Evolutionary conservation across 1,140 invertebrate genomes (phyloP), one percentile per base, ranked within the genome.

Genomic region (Polyergus mexicanus): DNA sequence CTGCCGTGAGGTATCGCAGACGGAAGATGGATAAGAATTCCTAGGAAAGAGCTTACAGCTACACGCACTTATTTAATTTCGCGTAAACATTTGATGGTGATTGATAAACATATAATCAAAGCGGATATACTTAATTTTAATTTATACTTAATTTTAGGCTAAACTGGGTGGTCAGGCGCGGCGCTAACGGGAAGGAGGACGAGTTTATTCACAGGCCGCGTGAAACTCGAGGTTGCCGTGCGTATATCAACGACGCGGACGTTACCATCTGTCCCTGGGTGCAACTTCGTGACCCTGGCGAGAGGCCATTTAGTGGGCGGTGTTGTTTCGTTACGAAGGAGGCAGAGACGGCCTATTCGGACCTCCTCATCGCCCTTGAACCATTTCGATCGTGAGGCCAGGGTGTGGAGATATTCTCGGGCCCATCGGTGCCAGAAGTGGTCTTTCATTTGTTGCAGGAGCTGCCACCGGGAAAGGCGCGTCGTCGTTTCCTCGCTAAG

Each of bases 401-500:
- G 22, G 1, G 8, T 11, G 13, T 77, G 60, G 1, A 65, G 7
- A 60, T 65, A 65, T 3, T 65, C 75, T 1, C 19, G 32, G 1
- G n/a, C 2, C 62, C 75, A 77, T 11, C 38, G 6, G 2, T 51
- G 7, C 60, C 75, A 77, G 13, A 63, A 63, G 7, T 28, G 4
- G 6, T 65, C 22, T 1, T 0, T 10, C 22, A 65, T 2, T 5
- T 41, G 38, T 3, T 19, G 22, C 0, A 77, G 0, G 0, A 77
- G 19, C 28, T 77, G 58, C 75, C 75, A 65, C 1, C 58, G 35
- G 3, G 44, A 85, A 3, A 47, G 11, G 44, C 44, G 44, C 69
- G 32, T 84, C 75, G 25, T 87, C 80, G 32, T 77, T 56, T 19
- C 47, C 32, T 44, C 88, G 76, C 6, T 85, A 69, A 22, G 54